Conservation (phyloP, 2,113 vertebrate species). For the Silurus meridionalis region DNA sequence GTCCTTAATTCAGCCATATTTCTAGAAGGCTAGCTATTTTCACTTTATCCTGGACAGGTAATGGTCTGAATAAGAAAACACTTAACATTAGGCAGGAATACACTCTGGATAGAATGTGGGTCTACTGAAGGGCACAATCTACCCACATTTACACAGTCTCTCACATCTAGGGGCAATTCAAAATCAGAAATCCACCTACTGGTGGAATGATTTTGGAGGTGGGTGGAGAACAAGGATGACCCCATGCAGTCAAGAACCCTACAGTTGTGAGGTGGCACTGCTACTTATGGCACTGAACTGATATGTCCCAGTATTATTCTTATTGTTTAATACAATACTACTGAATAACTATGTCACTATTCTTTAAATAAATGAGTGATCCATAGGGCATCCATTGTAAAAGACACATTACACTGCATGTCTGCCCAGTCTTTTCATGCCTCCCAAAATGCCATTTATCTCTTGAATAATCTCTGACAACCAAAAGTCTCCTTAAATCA, state of each 20-base stretch:
- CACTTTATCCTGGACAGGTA: background rate
- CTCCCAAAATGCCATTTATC: background rate
- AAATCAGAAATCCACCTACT: background rate
- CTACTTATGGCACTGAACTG: background rate
- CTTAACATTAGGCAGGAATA: background rate
- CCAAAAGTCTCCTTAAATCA: slow-evolving; percentile 11
- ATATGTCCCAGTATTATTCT: background rate
- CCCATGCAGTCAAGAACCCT: background rate
- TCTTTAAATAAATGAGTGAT: background rate
- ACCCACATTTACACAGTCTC: background rate
- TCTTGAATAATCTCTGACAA: slow-evolving; percentile 19
- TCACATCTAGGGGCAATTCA: background rate
- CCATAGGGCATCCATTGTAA: background rate
- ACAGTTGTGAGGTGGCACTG: background rate
- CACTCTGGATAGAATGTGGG: background rate
- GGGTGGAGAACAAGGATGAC: background rate
- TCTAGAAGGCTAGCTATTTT: background rate
- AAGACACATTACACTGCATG: background rate
- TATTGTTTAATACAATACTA: background rate
- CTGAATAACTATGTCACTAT: background rate
- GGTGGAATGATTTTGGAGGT: background rate
- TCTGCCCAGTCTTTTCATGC: background rate
- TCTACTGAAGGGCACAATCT: background rate
- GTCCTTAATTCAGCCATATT: background rate
- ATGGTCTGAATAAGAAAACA: background rate